Percentiles rank a stretch among this genome's conserved stretches.
These are phyloP conservation scores for Xestobium rufovillosum DNA, from an alignment of 2,888 invertebrate species.

Conservation along the genomic window DNA sequence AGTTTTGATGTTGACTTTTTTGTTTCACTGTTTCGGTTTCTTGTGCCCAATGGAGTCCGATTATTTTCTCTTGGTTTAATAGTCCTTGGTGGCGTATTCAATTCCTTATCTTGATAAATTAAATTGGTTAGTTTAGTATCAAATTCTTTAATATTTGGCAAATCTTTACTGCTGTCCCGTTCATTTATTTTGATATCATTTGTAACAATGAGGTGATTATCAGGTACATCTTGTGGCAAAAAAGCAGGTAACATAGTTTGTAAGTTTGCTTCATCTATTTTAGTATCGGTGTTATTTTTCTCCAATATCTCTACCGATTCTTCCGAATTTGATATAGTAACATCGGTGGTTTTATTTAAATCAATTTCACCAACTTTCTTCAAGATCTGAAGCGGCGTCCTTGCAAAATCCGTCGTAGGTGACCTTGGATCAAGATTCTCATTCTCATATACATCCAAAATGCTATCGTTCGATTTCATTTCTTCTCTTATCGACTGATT, in stretches of 20 bases:
- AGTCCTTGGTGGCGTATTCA: constrained; percentile 8
- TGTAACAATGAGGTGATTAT: neutral
- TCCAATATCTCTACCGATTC: neutral
- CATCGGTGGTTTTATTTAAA: constrained; percentile 14
- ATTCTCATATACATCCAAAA: constrained; percentile 13
- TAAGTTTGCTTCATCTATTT: no score
- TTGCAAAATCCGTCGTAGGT: constrained; percentile 49
- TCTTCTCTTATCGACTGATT: constrained; percentile 15
- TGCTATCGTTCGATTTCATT: constrained; percentile 13
- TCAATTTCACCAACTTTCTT: constrained; percentile 19
- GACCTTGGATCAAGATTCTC: constrained; percentile 43
- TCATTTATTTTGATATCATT: constrained; percentile 11
- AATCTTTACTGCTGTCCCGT: constrained; percentile 9
- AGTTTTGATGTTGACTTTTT: constrained; percentile 29
- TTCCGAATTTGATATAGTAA: neutral
- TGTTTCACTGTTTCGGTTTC: constrained; percentile 29
- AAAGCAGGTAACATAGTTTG: no score
- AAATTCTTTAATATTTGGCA: constrained; percentile 34
- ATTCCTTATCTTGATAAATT: constrained; percentile 52
- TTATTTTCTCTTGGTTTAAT: constrained; percentile 29
- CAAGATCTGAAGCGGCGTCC: constrained; percentile 44
- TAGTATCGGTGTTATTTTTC: constrained; percentile 4
- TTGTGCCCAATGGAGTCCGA: constrained; percentile 33
- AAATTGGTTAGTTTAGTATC: constrained; percentile 46
- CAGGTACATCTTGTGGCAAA: neutral